Base-by-base conservation (phyloP, 2,113 vertebrate genomes). In the Globicephala melas region DNA sequence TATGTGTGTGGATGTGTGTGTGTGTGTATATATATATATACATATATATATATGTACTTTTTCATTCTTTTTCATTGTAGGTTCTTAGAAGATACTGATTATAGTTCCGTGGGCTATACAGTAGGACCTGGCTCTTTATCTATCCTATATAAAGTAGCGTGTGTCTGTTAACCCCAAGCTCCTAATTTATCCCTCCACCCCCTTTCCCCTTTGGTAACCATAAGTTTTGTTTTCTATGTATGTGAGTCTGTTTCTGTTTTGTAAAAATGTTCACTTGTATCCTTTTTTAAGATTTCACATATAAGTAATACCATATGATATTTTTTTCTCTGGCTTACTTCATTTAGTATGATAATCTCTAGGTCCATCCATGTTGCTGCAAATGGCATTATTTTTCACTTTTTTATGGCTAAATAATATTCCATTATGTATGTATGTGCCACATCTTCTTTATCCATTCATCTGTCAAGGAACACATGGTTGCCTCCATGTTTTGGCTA, bases 11-110 rank as follows among this genome's bases (percentile, higher is more conserved):
- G 0, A 5, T 53, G 14, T 53, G 0, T 53, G 11, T 8, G 5
- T 53, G 11, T 8, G 5, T 3, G 47, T 15, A 1, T 53, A 14
- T 53, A 5, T 53, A 0, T 53, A 5, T 53, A 4, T 53, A 9
- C 5, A 8, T 4, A 4, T 9, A 31, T 8, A 76, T 15, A 76
- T 31, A 76, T 12, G 11, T 21, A 77, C 15, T 12, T 77, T 77
- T 77, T 50, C 74, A 77, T 33, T 50, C 44, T 77, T 77, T 77
- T 77, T 47, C 28, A 77, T 21, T 77, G 33, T 17, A 53, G 15
- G 17, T 77, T 77, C 17, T 77, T 50, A 77, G 74, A 33, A 53
- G 44, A 33, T 77, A 77, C 5, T 53, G 17, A 77, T 11, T 76
- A 77, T 33, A 77, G 74, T 77, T 77, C 28, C 9, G 17, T 50